A percentile compares a stretch with the other conserved stretches of the same genome.
These are phyloP conservation scores for Caenorhabditis sp. DNA, from an alignment of 2,888 invertebrate species.

Conservation along the genomic window DNA sequence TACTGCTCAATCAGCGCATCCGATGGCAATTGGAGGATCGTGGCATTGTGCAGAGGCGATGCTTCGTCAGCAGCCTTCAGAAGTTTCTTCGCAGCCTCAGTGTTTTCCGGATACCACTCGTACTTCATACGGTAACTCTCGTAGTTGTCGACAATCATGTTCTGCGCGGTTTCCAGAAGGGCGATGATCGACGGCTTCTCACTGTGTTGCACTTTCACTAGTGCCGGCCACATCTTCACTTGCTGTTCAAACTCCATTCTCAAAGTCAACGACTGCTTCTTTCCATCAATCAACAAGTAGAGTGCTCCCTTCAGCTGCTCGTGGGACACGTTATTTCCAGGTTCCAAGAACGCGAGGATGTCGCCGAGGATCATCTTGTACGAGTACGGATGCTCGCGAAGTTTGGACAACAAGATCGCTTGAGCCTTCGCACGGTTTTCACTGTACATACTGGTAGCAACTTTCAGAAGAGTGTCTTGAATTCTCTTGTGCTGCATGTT, in stretches of 20 bases:
- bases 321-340: constrained; percentile 87
- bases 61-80: constrained; percentile 44
- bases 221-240: constrained; percentile 63
- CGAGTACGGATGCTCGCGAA: constrained; percentile 87
- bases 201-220: constrained; percentile 88
- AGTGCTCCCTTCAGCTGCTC: constrained; percentile 90
- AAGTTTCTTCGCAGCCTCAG: constrained; percentile 45
- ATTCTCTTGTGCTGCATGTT: constrained; percentile 87
- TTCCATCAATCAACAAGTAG: constrained; percentile 89
- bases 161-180: constrained; percentile 84
- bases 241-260: constrained; percentile 88
- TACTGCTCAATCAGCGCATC: constrained; percentile 44
- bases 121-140: constrained; percentile 80
- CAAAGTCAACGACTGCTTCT: constrained; percentile 87
- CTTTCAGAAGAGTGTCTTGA: constrained; percentile 86
- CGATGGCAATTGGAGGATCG: constrained; percentile 20
- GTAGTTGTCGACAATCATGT: constrained; percentile 82
- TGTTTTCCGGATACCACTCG: constrained; percentile 48
- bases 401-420: constrained; percentile 57
- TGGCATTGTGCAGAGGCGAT: constrained; percentile 40
- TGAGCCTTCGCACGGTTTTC: constrained; percentile 83
- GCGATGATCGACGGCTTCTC: constrained; percentile 88
- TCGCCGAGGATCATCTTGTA: constrained; percentile 88
- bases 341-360: constrained; percentile 86
- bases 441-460: constrained; percentile 88